Conservation (phyloP, 2,113 vertebrate genomes). For the Grallaria varia region DNA sequence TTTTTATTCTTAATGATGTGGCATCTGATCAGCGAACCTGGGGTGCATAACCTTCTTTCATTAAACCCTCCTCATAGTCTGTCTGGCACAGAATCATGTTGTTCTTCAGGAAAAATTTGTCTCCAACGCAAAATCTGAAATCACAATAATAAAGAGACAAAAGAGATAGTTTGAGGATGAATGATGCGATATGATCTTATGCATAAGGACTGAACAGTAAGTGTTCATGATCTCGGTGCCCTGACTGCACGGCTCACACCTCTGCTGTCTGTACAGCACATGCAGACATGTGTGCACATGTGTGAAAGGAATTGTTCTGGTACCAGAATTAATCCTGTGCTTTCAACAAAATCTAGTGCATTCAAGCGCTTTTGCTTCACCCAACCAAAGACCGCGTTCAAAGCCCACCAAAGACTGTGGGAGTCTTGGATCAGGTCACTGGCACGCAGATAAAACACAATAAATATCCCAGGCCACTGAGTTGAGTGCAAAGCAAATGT, state of each 20-base stretch:
- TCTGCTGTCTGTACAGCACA: background rate
- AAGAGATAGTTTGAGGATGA: background rate
- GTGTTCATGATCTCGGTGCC: accelerated
- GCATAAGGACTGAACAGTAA: background rate
- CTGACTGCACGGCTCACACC: accelerated
- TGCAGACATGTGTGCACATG: accelerated
- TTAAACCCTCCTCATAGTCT: constrained; percentile 97
- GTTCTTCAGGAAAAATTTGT: constrained; percentile 99
- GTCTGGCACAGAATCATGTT: constrained; percentile 99
- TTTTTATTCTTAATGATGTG: constrained; percentile 74
- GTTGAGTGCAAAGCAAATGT: background rate
- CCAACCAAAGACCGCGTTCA: background rate
- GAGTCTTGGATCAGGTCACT: background rate
- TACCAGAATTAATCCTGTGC: background rate
- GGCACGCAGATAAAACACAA: background rate
- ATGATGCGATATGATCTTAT: background rate
- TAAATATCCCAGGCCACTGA: background rate
- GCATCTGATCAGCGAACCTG: constrained; percentile 89
- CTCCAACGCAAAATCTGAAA: constrained; percentile 97
- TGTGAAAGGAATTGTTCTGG: background rate
- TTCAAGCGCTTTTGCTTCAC: background rate
- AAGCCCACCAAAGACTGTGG: background rate
- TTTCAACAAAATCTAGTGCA: background rate
- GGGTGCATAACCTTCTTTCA: constrained; percentile 97
- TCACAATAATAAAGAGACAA: background rate